phyloP scores from a whole-genome alignment of 2,888 invertebrate genomes.

The Meta bourneti region DNA sequence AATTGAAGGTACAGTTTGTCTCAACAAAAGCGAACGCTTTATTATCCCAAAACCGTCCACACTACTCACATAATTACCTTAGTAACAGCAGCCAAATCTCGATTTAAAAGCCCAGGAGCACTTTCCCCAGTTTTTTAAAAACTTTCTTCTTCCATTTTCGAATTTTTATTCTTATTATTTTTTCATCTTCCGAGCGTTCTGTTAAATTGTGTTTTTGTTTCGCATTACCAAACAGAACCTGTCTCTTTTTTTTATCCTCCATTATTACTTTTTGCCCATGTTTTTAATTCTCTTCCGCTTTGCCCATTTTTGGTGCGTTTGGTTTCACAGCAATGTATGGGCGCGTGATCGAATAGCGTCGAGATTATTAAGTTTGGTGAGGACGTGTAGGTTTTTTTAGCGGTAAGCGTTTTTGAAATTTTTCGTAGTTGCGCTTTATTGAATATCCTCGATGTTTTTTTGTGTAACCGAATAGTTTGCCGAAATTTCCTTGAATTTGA shows the following conservation, averaged over 20 bases:
- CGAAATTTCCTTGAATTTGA: background rate
- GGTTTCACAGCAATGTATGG: background rate
- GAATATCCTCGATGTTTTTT: background rate
- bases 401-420: background rate
- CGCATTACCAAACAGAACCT: conserved; percentile 14
- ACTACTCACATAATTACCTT: conserved; percentile 30
- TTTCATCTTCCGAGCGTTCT: background rate
- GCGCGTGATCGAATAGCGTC: background rate
- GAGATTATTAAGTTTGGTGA: conserved; percentile 32
- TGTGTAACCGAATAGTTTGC: background rate
- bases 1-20: background rate
- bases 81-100: conserved; percentile 29
- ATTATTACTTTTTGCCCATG: conserved; percentile 9
- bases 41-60: background rate
- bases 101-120: conserved; percentile 35
- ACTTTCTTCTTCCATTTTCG: background rate
- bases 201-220: conserved; percentile 48
- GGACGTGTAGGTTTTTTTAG: background rate
- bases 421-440: conserved; percentile 2
- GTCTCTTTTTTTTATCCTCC: background rate
- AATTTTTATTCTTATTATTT: background rate
- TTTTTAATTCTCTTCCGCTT: conserved; percentile 12
- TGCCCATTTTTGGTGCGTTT: background rate
- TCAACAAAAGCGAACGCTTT: background rate
- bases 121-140: conserved; percentile 3